phyloP scores from a whole-genome alignment of 2,888 invertebrate species.

The Pterostichus niger region DNA sequence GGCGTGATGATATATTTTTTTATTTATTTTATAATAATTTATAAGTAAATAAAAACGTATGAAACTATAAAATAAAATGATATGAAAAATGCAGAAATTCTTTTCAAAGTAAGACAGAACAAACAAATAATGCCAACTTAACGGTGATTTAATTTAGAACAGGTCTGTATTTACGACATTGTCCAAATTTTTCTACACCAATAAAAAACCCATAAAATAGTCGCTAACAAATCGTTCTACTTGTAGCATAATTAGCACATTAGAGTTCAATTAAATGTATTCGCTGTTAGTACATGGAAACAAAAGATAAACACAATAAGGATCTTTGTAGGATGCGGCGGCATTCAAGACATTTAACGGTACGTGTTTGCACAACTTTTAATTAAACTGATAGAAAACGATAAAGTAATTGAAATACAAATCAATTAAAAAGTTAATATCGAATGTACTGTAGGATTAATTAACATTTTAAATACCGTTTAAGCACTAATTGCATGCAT shows the following conservation, averaged over 20 bases:
- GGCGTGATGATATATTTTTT: no score
- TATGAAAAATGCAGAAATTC: no score
- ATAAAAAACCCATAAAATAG: neutral
- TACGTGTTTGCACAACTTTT: constrained; percentile 20
- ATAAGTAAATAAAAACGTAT: no score
- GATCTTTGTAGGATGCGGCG: neutral
- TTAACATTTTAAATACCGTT: constrained; percentile 45
- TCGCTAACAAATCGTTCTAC: constrained; percentile 2
- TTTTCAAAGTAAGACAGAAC: no score
- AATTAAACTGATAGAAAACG: constrained; percentile 29
- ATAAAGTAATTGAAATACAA: constrained; percentile 41
- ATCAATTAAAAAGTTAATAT: constrained; percentile 49
- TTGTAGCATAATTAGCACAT: neutral
- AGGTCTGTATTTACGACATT: constrained; percentile 13
- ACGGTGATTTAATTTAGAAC: neutral
- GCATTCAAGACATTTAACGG: constrained; percentile 19
- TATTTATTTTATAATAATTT: no score
- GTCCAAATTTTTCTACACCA: constrained; percentile 2
- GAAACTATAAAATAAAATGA: no score
- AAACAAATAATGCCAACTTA: neutral
- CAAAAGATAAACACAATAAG: neutral
- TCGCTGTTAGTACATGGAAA: neutral
- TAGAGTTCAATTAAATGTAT: constrained; percentile 2
- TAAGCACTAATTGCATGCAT: constrained; percentile 32
- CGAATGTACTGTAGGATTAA: constrained; percentile 27